Base-by-base conservation (phyloP, 2,888 invertebrate genomes). In the Mycalesis mineus region DNA sequence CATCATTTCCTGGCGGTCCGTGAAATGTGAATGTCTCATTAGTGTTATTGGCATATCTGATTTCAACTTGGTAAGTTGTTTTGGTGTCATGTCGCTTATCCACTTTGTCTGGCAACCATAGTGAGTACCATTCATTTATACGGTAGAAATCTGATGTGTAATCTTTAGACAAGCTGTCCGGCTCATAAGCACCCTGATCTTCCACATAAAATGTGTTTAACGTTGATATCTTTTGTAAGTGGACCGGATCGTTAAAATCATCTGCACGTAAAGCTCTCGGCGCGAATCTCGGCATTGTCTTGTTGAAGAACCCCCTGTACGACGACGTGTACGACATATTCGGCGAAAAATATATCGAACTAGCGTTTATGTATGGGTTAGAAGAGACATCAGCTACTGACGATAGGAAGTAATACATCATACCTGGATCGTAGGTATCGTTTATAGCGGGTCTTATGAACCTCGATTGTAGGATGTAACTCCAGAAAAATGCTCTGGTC, bases 11-110 rank as follows among this genome's bases (percentile, higher is more conserved):
- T 47, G 94, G 96, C 7, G 97, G 97, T 45, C 97, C 97, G 64
- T 97, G 97, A 84, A 97, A 98, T n/a, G 96, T 96, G 75, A 94
- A 96, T n/a, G 97, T 97, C 80, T 97, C 97, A 83, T 97, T 97
- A 0, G 97, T 97, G 74, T 97, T 97, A 80, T 97, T 97, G 0
- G 97, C 95, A 84, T 97, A 97, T 74, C 97, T 92, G 66, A 97
- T 97, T 84, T 97, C 95, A n/a, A 97, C 95, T 80, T 96, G 95
- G 75, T 97, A 97, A 0, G 97, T 97, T 7, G 96, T 95, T 86
- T 98, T 96, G 0, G 97, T 96, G 75, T 97, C 97, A 75, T 97
- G 97, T 58, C 96, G 89, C 53, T 94, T 92, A 0, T 91, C 92
- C 0, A 96, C 95, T 68, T 93, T 91, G 78, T 98, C 98, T 0